These are phyloP conservation scores for Sebastes baramenuke DNA, from an alignment of 2,797 vertebrate genomes.

Conservation along the genomic window DNA sequence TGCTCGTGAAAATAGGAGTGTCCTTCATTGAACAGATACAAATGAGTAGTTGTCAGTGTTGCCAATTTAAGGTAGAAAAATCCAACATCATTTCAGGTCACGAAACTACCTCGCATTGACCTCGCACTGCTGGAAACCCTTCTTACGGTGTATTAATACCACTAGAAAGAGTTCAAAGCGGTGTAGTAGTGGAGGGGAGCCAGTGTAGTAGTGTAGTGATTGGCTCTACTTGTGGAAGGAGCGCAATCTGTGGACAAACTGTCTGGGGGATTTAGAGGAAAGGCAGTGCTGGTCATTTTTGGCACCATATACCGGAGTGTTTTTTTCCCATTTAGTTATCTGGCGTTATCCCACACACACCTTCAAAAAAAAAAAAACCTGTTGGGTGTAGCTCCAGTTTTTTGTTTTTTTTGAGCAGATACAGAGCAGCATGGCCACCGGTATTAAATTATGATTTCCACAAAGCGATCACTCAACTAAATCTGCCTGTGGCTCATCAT, in stretches of 20 bases:
- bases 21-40: constrained; percentile 24
- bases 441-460: constrained; percentile 3
- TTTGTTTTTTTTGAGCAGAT: neutral
- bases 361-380: neutral
- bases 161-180: constrained; percentile 1
- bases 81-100: neutral
- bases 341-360: constrained; percentile 6
- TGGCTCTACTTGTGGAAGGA: constrained; percentile 54
- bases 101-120: neutral
- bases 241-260: constrained; percentile 59
- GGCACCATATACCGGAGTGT: constrained; percentile 31
- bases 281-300: constrained; percentile 23
- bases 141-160: constrained; percentile 44
- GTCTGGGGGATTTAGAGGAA: constrained; percentile 41
- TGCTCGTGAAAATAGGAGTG: constrained; percentile 15
- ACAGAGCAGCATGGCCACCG: neutral
- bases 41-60: constrained; percentile 3
- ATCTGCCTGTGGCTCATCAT: constrained; percentile 41
- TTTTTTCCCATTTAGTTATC: constrained; percentile 2
- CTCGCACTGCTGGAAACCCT: constrained; percentile 28
- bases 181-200: constrained; percentile 33
- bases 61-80: constrained; percentile 20
- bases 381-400: constrained; percentile 9
- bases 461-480: neutral
- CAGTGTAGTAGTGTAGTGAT: constrained; percentile 30